phyloP scores from a whole-genome alignment of 2,113 vertebrate species.

The Alligator mississippiensis region DNA sequence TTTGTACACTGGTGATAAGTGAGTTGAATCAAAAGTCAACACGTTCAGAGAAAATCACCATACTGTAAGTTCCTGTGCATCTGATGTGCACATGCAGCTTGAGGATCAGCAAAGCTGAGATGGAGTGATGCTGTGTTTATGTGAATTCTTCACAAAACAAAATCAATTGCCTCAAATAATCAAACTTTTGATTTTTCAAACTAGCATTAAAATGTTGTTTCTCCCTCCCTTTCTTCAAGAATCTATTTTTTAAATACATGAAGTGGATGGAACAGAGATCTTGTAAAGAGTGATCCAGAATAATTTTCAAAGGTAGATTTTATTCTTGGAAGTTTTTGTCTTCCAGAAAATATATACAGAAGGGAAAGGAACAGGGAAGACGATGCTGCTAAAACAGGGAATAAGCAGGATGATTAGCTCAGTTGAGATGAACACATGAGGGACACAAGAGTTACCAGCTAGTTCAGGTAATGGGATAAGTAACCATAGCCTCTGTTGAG shows the following conservation, averaged over 20 bases:
- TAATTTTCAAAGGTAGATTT: rapidly evolving
- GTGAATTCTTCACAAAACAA: not conserved
- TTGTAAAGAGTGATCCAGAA: not conserved
- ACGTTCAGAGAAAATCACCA: not conserved
- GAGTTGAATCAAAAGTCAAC: not conserved
- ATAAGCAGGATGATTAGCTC: too few relatives aligned
- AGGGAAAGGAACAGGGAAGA: too few relatives aligned
- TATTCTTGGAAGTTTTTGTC: not conserved
- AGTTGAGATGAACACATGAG: too few relatives aligned
- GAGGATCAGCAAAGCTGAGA: not conserved
- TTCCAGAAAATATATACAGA: not conserved
- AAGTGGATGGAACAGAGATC: not conserved
- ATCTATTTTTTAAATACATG: not conserved
- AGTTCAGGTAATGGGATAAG: too few relatives aligned
- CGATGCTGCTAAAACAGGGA: too few relatives aligned
- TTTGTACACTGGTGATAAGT: not conserved
- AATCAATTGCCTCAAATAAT: not conserved
- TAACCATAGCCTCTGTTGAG: too few relatives aligned
- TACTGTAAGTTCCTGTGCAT: not conserved
- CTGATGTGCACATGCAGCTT: not conserved
- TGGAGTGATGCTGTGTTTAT: not conserved
- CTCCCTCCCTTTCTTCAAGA: not conserved
- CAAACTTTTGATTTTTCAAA: not conserved
- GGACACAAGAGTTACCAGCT: too few relatives aligned
- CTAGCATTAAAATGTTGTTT: not conserved